These are phyloP conservation scores for Ptilodon capucinus DNA, from an alignment of 2,888 invertebrate genomes.

Conservation along the genomic window DNA sequence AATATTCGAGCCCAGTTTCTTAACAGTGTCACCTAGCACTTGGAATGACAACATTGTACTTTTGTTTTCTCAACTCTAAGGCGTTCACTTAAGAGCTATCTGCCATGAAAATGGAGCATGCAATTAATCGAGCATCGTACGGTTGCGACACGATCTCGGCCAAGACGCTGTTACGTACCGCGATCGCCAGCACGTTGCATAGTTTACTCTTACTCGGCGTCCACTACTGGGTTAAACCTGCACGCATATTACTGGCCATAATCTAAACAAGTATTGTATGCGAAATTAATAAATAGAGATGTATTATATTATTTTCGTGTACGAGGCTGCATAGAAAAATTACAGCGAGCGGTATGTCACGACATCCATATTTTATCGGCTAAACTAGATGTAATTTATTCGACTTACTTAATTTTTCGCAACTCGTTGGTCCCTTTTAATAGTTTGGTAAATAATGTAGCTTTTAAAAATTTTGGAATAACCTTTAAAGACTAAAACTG, in stretches of 20 bases:
- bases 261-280: constrained; percentile 34
- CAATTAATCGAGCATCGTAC: constrained; percentile 65
- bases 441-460: constrained; percentile 1
- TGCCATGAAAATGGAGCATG: constrained; percentile 57
- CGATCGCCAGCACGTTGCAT: constrained; percentile 33
- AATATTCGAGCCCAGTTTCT: constrained; percentile 31
- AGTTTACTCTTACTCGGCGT: constrained; percentile 19
- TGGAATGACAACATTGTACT: constrained; percentile 34
- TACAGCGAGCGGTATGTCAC: constrained; percentile 58
- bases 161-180: constrained; percentile 35
- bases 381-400: constrained; percentile 48
- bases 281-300: constrained; percentile 4
- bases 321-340: constrained; percentile 56
- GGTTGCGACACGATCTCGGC: constrained; percentile 56
- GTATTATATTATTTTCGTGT: constrained; percentile 20
- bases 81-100: constrained; percentile 45
- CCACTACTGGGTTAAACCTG: constrained; percentile 28
- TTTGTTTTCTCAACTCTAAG: constrained; percentile 43
- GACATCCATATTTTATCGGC: constrained; percentile 47
- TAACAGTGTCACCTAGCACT: constrained; percentile 36
- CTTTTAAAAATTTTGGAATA: not conserved
- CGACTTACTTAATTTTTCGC: constrained; percentile 51
- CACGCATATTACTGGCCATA: not conserved
- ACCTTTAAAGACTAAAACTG: constrained; percentile 12
- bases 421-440: constrained; percentile 35